Evolutionary conservation across 2,797 vertebrate species (phyloP), one percentile per base, ranked within the genome.

Genomic region (Myripristis jacobus): DNA sequence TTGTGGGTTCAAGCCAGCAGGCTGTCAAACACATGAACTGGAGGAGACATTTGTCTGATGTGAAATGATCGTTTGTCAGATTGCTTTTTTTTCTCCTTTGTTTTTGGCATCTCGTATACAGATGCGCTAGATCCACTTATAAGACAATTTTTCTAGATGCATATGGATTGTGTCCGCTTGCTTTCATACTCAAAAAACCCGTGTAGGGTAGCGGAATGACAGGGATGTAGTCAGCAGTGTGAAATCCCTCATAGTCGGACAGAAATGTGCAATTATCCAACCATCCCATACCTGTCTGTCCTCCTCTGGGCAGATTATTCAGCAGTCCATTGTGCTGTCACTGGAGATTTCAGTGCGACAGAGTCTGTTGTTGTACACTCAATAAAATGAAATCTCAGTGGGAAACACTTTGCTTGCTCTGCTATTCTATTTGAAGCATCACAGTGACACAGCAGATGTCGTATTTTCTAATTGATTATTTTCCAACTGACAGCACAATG

Each of bases 181-280:
- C 74, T 52, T 51, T 61, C 25, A 72, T 12, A 24, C 63, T 34
- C 25, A 43, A 44, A 55, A 36, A 44, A 55, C 54, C 31, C 53
- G 29, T 24, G 7, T 38, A 41, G 27, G 48, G 9, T 53, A 19
- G 55, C 67, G 47, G 43, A 56, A 22, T 44, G 52, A 70, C 51
- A 29, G 24, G 12, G 47, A 46, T 15, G 47, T 29, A 47, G 29
- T 13, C 43, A 72, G 66, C 75, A 73, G 62, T 25, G 55, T 64
- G 34, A 57, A 57, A 57, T 57, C 34, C 31, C 9, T 21, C 34
- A 38, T 24, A 41, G 21, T 72, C 79, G 54, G 41, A 81, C 72
- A 84, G 79, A 85, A 80, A 81, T 68, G 65, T 84, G 67, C 69
- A 75, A 78, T 79, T 62, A 85, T 53, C 50, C 81, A 69, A 58